Base-by-base conservation (phyloP, 2,113 vertebrate species). In the Brienomyrus longianalis region DNA sequence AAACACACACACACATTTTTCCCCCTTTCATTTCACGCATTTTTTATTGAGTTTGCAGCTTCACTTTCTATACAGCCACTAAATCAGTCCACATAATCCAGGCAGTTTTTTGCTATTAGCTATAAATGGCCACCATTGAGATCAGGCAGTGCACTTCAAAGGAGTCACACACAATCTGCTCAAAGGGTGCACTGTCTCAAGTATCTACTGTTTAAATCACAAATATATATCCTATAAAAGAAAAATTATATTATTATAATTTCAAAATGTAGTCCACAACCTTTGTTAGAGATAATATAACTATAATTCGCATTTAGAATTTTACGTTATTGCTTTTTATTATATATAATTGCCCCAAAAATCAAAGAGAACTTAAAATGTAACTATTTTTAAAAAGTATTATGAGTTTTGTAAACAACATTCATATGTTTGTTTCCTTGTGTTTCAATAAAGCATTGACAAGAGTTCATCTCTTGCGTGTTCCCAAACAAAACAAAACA, bases 121-220 rank as follows among this genome's bases (percentile, higher is more conserved):
- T 91, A 93, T 94, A 91, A 91, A 91, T 94, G 92, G 88, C 91
- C 83, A 90, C 89, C 90, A 93, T 89, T 66, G 83, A 83, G 70
- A 84, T 90, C 86, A 77, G 86, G 90, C 54, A 50, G 80, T 92
- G 90, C 91, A 93, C 54, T 90, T 66, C 89, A 7, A 48, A 54
- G 45, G 52, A 59, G 35, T 59, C 52, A 59, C 56, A 35, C 17
- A 19, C 35, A 80, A 43, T 19, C 74, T 77, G 31, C 74, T 77
- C 74, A 77, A 77, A 39, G 74, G 39, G 74, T 43, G 74, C 17
- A 19, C 35, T 43, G 35, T 43, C 35, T 70, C 17, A 43, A 39
- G 15, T 19, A 77, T 39, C 4, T 35, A 77, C 31, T 39, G 31
- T 77, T 77, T 7, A 35, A 77, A 19, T 80, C 31, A 43, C 35